These are phyloP conservation scores for Paradoxurus hermaphroditus DNA, from an alignment of 2,113 vertebrate genomes.

Conservation along the genomic window DNA sequence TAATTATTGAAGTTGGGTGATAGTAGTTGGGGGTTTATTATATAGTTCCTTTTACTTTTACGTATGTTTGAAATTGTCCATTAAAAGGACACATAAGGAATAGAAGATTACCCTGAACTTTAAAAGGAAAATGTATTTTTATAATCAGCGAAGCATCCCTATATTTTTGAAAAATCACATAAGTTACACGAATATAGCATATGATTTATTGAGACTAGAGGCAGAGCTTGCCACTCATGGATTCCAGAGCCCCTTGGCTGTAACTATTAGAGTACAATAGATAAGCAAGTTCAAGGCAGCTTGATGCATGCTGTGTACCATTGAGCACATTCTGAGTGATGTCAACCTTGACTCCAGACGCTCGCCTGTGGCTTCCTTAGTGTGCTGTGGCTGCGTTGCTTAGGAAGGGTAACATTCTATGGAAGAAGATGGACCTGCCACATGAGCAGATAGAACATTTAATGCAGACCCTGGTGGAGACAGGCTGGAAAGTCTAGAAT, in stretches of 20 bases:
- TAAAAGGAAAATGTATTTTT: not conserved
- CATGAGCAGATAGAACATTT: not conserved
- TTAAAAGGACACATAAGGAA: not conserved
- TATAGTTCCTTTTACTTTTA: not conserved
- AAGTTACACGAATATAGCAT: not conserved
- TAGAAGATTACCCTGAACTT: not conserved
- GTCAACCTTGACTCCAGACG: not conserved
- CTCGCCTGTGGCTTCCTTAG: rapidly evolving
- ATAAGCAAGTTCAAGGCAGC: not conserved
- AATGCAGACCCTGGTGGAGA: not conserved
- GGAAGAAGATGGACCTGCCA: not conserved
- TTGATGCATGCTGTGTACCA: too few relatives aligned
- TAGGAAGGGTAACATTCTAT: not conserved
- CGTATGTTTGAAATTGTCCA: not conserved
- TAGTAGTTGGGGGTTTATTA: not conserved
- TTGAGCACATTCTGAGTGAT: rapidly evolving
- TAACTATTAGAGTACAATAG: not conserved
- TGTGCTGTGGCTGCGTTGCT: not conserved
- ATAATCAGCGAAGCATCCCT: not conserved
- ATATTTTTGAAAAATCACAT: not conserved
- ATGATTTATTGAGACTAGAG: not conserved
- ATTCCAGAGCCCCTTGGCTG: not conserved
- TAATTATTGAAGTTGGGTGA: not conserved
- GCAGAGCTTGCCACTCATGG: not conserved
- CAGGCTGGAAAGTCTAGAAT: not conserved